Percentiles rank a stretch among this genome's conserved stretches.
These are phyloP conservation scores for Brachylomia viminalis DNA, from an alignment of 2,888 invertebrate genomes.

Conservation along the genomic window DNA sequence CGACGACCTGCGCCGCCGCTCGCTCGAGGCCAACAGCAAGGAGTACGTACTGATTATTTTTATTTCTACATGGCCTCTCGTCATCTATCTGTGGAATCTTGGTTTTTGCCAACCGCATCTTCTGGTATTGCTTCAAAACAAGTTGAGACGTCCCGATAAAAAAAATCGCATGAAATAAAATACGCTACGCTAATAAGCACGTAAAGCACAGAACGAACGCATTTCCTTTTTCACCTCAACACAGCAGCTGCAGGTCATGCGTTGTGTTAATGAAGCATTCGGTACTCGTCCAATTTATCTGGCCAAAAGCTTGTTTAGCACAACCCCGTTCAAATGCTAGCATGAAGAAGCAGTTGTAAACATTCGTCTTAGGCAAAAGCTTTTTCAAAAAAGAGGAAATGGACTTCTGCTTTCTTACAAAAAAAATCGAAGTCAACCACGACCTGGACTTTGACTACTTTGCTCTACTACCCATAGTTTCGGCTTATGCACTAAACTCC, in stretches of 20 bases:
- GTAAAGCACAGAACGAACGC: background rate
- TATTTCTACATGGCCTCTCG: background rate
- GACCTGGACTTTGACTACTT: background rate
- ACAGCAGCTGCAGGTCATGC: background rate
- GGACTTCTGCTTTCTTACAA: too few relatives aligned
- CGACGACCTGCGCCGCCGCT: constrained; percentile 96
- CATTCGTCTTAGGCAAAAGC: too few relatives aligned
- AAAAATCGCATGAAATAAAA: background rate
- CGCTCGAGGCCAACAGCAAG: constrained; percentile 97
- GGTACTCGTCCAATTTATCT: background rate
- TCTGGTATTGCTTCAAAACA: background rate
- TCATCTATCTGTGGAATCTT: background rate
- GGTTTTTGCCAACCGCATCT: background rate
- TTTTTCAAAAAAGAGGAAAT: too few relatives aligned
- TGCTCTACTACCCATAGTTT: background rate
- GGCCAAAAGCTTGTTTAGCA: background rate
- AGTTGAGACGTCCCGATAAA: background rate
- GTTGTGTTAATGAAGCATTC: background rate
- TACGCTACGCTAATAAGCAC: background rate
- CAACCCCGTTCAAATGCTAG: too few relatives aligned
- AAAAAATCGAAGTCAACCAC: too few relatives aligned
- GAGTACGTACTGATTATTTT: constrained; percentile 91
- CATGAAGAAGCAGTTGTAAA: too few relatives aligned
- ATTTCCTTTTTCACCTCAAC: background rate
- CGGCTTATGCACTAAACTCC: background rate